A percentile compares a stretch with the other conserved stretches of the same genome.
These are phyloP conservation scores for Prietella phreatophila DNA, from an alignment of 2,113 vertebrate genomes.

Conservation along the genomic window DNA sequence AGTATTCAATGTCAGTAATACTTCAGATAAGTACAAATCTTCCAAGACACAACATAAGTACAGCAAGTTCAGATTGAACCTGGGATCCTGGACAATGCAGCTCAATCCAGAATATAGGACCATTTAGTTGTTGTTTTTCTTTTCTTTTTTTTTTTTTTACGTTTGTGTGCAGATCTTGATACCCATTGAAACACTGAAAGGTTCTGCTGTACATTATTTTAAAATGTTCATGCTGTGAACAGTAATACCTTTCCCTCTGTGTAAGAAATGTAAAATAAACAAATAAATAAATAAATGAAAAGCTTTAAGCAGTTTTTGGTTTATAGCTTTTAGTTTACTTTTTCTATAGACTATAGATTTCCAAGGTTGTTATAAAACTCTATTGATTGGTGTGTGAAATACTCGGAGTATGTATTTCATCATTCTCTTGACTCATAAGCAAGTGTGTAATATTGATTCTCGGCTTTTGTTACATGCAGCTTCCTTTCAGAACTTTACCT, in stretches of 20 bases:
- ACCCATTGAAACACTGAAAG: neutral
- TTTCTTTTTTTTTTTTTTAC: neutral
- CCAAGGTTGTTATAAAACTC: neutral
- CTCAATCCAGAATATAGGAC: neutral
- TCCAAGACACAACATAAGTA: neutral
- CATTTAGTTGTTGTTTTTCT: no score
- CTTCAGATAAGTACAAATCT: neutral
- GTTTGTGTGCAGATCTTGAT: neutral
- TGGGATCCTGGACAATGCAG: neutral
- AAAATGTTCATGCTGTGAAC: neutral
- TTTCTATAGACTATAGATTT: conserved; percentile 6
- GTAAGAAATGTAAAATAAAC: neutral
- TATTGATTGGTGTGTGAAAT: neutral
- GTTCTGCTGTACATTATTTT: neutral
- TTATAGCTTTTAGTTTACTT: neutral
- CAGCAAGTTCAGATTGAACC: neutral
- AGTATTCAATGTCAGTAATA: neutral
- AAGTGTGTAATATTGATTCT: conserved; percentile 6
- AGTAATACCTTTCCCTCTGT: no score
- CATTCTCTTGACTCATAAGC: neutral
- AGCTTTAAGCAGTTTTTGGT: neutral
- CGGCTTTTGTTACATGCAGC: conserved; percentile 9
- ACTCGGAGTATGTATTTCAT: neutral
- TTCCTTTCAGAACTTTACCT: neutral
- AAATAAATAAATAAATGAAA: neutral